Evolutionary conservation across 2,113 vertebrate genomes (phyloP).

Genomic region (Labeo catla): DNA sequence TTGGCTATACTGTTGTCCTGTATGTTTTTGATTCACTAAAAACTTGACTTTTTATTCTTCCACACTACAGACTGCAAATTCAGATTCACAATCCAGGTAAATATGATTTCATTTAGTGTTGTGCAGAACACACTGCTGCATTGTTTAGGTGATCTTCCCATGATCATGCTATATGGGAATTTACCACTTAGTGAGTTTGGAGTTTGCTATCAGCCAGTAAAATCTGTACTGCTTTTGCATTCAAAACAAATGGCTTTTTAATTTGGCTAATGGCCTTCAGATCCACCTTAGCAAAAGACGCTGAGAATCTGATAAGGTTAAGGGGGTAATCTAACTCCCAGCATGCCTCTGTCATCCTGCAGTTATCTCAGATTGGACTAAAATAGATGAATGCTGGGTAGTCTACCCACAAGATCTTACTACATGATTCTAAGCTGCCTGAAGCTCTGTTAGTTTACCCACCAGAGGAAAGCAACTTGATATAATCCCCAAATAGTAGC

Average conservation of each 20-base stretch:
- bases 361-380: constrained; percentile 42
- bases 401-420: constrained; percentile 32
- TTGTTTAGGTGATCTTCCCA: background rate
- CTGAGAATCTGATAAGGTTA: constrained; percentile 52
- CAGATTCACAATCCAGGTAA: background rate
- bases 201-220: constrained; percentile 3
- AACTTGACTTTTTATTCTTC: background rate
- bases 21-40: no score
- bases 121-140: background rate
- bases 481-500: constrained; percentile 8
- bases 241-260: constrained; percentile 41
- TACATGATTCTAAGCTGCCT: background rate
- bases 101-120: background rate
- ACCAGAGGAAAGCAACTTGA: background rate
- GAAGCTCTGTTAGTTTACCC: background rate
- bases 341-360: constrained; percentile 26
- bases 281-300: constrained; percentile 43
- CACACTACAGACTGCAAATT: background rate
- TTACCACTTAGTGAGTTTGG: background rate
- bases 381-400: constrained; percentile 36
- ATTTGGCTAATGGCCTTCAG: constrained; percentile 58
- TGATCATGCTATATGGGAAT: background rate
- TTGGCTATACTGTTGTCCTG: no score
- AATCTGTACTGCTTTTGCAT: constrained; percentile 6
- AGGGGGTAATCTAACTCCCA: constrained; percentile 46